Conservation (phyloP, 2,797 vertebrate genomes). For the Lagorchestes hirsutus region DNA sequence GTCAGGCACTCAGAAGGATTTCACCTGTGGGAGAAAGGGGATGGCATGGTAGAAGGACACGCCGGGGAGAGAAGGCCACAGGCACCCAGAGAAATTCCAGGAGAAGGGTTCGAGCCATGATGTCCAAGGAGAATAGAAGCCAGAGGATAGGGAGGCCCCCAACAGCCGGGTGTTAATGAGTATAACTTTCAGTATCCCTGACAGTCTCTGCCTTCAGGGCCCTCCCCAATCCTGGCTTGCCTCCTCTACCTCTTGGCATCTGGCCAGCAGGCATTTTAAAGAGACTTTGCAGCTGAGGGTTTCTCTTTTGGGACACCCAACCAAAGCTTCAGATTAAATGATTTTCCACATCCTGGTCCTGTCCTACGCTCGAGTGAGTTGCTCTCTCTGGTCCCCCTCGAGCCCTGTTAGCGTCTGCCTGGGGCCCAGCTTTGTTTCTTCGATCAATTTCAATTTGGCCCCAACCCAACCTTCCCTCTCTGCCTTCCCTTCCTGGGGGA, state of each 20-base stretch:
- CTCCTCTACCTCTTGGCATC: background rate
- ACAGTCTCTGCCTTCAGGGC: background rate
- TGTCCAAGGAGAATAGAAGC: background rate
- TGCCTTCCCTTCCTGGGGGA: conserved; percentile 6
- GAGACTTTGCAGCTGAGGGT: background rate
- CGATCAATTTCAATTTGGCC: conserved; percentile 75
- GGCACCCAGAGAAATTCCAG: too few relatives aligned
- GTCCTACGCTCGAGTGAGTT: background rate
- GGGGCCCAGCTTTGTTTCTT: conserved; percentile 70
- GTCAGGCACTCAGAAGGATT: background rate
- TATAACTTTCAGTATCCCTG: background rate
- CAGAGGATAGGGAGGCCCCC: background rate
- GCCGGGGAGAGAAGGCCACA: background rate
- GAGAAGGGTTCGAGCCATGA: background rate
- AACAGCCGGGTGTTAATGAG: background rate
- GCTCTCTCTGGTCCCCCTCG: background rate
- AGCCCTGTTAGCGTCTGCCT: background rate
- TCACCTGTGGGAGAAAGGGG: background rate
- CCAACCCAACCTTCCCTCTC: conserved; percentile 42
- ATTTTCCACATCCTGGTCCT: background rate
- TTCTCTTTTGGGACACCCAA: background rate
- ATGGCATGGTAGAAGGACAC: background rate
- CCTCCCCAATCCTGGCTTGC: background rate
- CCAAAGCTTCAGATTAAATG: background rate
- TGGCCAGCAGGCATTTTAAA: background rate